Conservation (phyloP, 2,888 invertebrate species). For the Bimastos eiseni region DNA sequence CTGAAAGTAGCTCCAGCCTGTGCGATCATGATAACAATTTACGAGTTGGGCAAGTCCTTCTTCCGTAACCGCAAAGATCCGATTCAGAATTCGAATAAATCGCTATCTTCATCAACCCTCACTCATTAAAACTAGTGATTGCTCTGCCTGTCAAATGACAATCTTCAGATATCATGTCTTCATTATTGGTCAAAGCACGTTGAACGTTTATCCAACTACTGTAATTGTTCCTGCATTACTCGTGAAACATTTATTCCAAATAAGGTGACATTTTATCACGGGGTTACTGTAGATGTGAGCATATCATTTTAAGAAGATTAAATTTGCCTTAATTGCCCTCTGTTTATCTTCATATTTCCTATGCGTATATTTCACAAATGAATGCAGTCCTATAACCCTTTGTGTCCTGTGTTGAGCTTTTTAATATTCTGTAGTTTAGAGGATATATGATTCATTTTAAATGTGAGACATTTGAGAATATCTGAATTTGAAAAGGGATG, state of each 20-base stretch:
- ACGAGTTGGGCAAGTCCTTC: constrained; percentile 84
- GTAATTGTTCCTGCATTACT: neutral
- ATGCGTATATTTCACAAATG: neutral
- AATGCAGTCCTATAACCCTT: neutral
- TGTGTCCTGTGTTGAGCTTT: neutral
- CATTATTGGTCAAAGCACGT: neutral
- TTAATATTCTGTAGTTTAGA: neutral
- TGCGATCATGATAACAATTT: constrained; percentile 97
- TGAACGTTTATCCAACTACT: neutral
- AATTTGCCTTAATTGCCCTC: neutral
- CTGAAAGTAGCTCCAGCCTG: constrained; percentile 97
- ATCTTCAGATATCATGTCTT: neutral
- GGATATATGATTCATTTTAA: too few species aligned
- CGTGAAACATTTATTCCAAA: neutral
- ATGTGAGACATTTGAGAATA: neutral
- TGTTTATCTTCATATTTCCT: neutral
- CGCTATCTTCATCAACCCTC: neutral
- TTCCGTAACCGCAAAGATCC: constrained; percentile 49
- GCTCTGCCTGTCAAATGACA: neutral
- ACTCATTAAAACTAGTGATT: neutral
- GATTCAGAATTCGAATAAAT: neutral
- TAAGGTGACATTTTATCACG: neutral
- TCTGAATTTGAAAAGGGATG: neutral
- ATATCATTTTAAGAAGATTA: neutral
- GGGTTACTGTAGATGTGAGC: neutral